A percentile compares a stretch with the other conserved stretches of the same genome.
Conservation (phyloP, 2,888 invertebrate genomes). For the Diaperis boleti region DNA sequence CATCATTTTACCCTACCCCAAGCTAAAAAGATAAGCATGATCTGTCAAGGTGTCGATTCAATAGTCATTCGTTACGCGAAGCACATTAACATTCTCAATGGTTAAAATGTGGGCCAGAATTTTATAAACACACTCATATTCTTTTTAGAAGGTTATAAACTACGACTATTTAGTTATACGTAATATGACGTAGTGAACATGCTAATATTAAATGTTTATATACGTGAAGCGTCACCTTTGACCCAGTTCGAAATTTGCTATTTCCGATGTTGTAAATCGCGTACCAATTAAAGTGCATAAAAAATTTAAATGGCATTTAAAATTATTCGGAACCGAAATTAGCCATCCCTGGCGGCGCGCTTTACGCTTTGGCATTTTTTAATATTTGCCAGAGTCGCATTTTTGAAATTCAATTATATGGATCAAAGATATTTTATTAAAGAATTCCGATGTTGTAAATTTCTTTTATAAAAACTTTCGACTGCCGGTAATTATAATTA, state of each 20-base stretch:
- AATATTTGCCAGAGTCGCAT: slow-evolving; percentile 34
- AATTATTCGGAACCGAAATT: slow-evolving; percentile 20
- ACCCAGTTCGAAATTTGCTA: neutral
- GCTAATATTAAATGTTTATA: too few relatives aligned
- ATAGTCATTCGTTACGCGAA: too few relatives aligned
- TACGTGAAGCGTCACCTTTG: neutral
- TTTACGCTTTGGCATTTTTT: slow-evolving; percentile 31
- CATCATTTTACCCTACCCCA: too few relatives aligned
- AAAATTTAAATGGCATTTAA: slow-evolving; percentile 26
- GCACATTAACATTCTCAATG: too few relatives aligned
- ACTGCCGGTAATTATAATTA: slow-evolving; percentile 6
- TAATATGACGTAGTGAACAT: too few relatives aligned
- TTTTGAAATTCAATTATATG: slow-evolving; percentile 40
- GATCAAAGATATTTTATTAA: slow-evolving; percentile 40
- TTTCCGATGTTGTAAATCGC: slow-evolving; percentile 10
- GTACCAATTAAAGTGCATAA: slow-evolving; percentile 21
- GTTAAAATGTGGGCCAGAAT: too few relatives aligned
- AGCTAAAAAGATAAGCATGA: too few relatives aligned
- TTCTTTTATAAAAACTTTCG: slow-evolving; percentile 28
- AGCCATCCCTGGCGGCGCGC: slow-evolving; percentile 2
- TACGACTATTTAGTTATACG: too few relatives aligned
- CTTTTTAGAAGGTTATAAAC: too few relatives aligned
- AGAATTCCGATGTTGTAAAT: slow-evolving; percentile 37
- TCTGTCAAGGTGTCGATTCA: too few relatives aligned
- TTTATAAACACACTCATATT: too few relatives aligned